Evolutionary conservation across 2,113 vertebrate species (phyloP).

Genomic region (Leptodactylus fuscus): DNA sequence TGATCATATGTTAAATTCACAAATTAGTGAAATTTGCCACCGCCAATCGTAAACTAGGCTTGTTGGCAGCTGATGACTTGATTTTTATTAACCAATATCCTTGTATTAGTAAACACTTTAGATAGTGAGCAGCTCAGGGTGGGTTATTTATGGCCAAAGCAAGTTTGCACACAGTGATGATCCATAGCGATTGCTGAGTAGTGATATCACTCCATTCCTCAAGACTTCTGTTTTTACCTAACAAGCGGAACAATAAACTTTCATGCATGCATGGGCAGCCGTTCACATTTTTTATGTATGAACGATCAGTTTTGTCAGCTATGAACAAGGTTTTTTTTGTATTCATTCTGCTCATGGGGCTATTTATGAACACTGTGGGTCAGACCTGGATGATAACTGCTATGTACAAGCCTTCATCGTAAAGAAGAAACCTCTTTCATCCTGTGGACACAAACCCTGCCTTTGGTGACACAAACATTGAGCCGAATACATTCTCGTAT

Average conservation of each 20-base stretch:
- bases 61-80: no score
- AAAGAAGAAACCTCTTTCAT: neutral
- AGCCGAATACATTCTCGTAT: no score
- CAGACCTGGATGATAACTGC: neutral
- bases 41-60: no score
- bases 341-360: neutral
- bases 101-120: no score
- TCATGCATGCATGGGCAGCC: neutral
- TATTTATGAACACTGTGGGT: neutral
- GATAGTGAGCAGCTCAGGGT: no score
- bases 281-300: constrained; percentile 8
- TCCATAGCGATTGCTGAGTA: neutral
- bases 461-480: neutral
- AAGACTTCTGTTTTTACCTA: constrained; percentile 13
- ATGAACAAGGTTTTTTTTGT: neutral
- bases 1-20: no score
- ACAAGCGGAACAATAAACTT: neutral
- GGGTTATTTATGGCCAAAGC: no score
- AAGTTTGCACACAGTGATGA: neutral
- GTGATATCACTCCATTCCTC: neutral
- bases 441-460: neutral
- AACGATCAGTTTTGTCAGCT: constrained; percentile 15
- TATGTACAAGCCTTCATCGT: neutral
- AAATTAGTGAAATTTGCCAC: no score
- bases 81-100: no score